Conservation (phyloP, 2,888 invertebrate species). For the Cryptus armator region DNA sequence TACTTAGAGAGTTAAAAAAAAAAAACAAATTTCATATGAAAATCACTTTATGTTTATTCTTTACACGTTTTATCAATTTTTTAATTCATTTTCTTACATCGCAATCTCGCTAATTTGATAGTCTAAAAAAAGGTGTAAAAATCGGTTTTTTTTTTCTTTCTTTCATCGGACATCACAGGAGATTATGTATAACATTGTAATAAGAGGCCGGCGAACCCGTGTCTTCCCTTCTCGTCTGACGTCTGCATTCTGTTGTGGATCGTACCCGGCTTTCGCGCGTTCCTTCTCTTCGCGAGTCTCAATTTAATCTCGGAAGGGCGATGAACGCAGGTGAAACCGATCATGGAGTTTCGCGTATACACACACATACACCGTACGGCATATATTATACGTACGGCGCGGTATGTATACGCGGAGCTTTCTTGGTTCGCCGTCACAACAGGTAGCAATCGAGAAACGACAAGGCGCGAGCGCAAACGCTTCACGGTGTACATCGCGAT, state of each 20-base stretch:
- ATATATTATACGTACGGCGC: conserved; percentile 5
- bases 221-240: conserved; percentile 15
- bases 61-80: background rate
- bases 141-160: background rate
- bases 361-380: background rate
- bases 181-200: conserved; percentile 27
- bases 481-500: background rate
- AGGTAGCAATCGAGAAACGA: conserved; percentile 59
- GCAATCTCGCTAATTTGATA: too few relatives aligned
- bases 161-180: conserved; percentile 1
- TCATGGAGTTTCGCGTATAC: conserved; percentile 36
- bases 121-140: background rate
- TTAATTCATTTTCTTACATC: too few relatives aligned
- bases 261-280: conserved; percentile 28
- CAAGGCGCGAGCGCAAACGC: conserved; percentile 35
- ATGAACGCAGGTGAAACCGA: conserved; percentile 57
- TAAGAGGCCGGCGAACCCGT: conserved; percentile 19
- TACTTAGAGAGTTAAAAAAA: too few relatives aligned
- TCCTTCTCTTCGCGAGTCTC: conserved; percentile 34
- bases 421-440: conserved; percentile 63
- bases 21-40: background rate
- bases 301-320: conserved; percentile 53
- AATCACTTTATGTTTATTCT: background rate
- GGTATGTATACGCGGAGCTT: conserved; percentile 24
- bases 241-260: background rate